These are phyloP conservation scores for Euborellia annulipes DNA, from an alignment of 1,140 invertebrate species.

Conservation along the genomic window DNA sequence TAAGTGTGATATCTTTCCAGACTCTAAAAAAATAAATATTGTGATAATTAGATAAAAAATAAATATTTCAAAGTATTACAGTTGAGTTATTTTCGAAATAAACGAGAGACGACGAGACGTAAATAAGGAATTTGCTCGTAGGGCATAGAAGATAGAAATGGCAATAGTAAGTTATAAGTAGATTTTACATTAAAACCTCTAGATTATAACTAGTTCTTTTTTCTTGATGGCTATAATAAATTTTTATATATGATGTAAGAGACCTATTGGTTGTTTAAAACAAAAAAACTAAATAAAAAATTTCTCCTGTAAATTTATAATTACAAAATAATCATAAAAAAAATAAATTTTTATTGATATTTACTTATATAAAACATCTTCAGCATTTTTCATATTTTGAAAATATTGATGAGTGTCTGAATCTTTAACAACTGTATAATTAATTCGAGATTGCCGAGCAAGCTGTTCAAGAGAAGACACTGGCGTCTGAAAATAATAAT, in stretches of 20 bases:
- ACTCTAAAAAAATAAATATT: slow-evolving; percentile 35
- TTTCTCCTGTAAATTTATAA: too few species aligned
- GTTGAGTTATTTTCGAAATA: neutral
- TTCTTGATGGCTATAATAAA: too few species aligned
- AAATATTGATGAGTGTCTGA: slow-evolving; percentile 74
- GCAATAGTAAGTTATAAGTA: too few species aligned
- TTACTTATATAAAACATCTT: slow-evolving; percentile 72
- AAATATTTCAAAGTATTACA: neutral
- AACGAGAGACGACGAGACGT: too few species aligned
- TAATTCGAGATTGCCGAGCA: slow-evolving; percentile 70
- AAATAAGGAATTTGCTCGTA: too few species aligned
- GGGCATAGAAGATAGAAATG: too few species aligned
- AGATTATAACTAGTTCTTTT: too few species aligned
- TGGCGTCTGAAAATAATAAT: slow-evolving; percentile 42
- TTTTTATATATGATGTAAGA: neutral
- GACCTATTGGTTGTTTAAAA: too few species aligned
- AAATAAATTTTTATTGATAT: slow-evolving; percentile 8
- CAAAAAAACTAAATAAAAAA: too few species aligned
- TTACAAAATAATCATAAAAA: too few species aligned
- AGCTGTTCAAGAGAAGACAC: slow-evolving; percentile 77
- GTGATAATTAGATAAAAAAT: too few species aligned
- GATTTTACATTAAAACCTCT: too few species aligned
- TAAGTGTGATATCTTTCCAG: slow-evolving; percentile 79
- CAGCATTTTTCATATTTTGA: slow-evolving; percentile 79
- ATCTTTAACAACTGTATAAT: slow-evolving; percentile 75